Conservation (phyloP, 1,140 invertebrate species). For the Trichonephila inaurata region DNA sequence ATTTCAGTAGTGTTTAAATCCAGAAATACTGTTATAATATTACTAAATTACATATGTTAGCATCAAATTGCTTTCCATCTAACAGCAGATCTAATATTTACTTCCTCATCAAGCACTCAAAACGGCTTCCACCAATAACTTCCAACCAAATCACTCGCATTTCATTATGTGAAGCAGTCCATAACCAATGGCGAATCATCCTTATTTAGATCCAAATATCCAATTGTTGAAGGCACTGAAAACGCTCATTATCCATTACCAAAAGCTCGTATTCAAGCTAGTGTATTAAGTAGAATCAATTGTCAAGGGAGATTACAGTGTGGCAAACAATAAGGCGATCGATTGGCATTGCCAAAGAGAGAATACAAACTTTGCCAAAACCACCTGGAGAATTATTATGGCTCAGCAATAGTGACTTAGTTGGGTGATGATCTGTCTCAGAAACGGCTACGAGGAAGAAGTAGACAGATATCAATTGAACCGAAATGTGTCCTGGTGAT, state of each 20-base stretch:
- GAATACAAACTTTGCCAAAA: slow-evolving; percentile 31
- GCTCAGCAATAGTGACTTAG: neutral
- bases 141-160: neutral
- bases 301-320: slow-evolving; percentile 36
- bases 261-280: neutral
- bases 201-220: slow-evolving; percentile 13
- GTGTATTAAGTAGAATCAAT: neutral
- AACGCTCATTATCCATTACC: neutral
- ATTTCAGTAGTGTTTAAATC: no score
- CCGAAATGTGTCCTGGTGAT: neutral
- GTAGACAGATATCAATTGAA: neutral
- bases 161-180: neutral
- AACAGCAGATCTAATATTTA: neutral
- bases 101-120: neutral
- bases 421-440: neutral
- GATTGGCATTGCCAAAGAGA: slow-evolving; percentile 4
- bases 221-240: neutral
- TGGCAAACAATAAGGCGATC: slow-evolving; percentile 36
- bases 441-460: neutral
- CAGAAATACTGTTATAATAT: no score
- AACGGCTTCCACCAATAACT: neutral
- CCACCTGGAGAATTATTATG: slow-evolving; percentile 13
- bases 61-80: neutral
- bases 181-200: neutral
- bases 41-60: no score